Base-by-base conservation (phyloP, 2,888 invertebrate genomes). In the Leptogaster cylindrica region DNA sequence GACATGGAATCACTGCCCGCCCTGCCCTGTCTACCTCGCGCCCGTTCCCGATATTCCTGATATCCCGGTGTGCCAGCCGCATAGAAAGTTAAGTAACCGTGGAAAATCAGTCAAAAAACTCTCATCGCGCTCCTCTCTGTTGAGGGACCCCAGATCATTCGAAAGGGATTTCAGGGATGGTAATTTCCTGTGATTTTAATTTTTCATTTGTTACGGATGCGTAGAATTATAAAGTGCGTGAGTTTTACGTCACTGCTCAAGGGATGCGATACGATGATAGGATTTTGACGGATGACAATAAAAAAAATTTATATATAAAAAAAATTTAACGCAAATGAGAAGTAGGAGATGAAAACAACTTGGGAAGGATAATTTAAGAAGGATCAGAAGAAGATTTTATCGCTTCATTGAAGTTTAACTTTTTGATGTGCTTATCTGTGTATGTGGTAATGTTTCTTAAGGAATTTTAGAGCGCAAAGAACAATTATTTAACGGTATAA, bases 31-130 rank as follows among this genome's bases (percentile, higher is more conserved):
- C 41, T 7, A 16, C 12, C 12, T n/a, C 8, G 18, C 10, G 46
- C n/a, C 25, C 23, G 46, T 23, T 44, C 20, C 20, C 23, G n/a
- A 10, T n/a, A 27, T 27, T 61, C 44, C 28, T 14, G 36, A 44
- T 28, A 44, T 44, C 61, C 61, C 44, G 61, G 61, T 44, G 44
- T 61, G 61, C 44, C 28, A 25, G 44, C 61, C 61, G 61, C 61
- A 61, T 61, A 61, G 61, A 61, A 61, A 61, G 61, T 61, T 61
- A 61, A 61, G 61, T 61, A 61, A 61, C 61, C 61, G 61, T 61
- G 44, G 61, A 61, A 61, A 61, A 61, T 61, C 61, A 61, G 61
- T 44, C 61, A 61, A 61, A 61, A 61, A n/a, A n/a, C n/a, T n/a
- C 61, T 44, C 61, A 61, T 61, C 61, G 44, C 12, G n/a, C n/a